Conservation (phyloP, 1,140 invertebrate species). For the Parapsyche elsis region DNA sequence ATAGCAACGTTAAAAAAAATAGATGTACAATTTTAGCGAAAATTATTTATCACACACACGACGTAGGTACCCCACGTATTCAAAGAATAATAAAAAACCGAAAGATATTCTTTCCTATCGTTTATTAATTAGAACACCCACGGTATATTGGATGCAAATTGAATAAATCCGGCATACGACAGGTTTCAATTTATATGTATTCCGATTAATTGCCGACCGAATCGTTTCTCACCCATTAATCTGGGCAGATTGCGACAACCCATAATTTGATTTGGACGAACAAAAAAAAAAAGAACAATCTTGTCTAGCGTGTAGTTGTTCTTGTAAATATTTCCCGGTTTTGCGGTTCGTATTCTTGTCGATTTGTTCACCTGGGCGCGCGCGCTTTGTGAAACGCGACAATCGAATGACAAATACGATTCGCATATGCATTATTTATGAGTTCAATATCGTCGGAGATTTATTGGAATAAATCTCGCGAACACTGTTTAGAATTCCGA, state of each 20-base stretch:
- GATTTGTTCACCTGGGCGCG: neutral
- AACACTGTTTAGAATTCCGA: neutral
- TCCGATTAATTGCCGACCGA: neutral
- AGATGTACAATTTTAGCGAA: neutral
- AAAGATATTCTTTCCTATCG: neutral
- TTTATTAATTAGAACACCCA: conserved; percentile 27
- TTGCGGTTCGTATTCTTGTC: neutral
- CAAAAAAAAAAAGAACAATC: neutral
- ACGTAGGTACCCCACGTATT: neutral
- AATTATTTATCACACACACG: neutral
- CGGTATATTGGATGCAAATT: conserved; percentile 12
- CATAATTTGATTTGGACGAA: neutral
- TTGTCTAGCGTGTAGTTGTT: neutral
- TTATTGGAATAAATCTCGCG: conserved; percentile 4
- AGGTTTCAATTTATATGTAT: neutral
- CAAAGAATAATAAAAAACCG: too few species aligned
- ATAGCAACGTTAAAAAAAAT: neutral
- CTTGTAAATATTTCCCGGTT: neutral
- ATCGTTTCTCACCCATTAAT: neutral
- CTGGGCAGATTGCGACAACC: neutral
- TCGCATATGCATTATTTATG: conserved; percentile 17
- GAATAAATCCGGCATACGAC: conserved; percentile 12
- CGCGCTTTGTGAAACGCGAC: neutral
- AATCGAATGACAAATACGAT: conserved; percentile 14
- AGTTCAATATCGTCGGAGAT: neutral